phyloP scores from a whole-genome alignment of 2,888 invertebrate species.

The Calephelis perditalis region DNA sequence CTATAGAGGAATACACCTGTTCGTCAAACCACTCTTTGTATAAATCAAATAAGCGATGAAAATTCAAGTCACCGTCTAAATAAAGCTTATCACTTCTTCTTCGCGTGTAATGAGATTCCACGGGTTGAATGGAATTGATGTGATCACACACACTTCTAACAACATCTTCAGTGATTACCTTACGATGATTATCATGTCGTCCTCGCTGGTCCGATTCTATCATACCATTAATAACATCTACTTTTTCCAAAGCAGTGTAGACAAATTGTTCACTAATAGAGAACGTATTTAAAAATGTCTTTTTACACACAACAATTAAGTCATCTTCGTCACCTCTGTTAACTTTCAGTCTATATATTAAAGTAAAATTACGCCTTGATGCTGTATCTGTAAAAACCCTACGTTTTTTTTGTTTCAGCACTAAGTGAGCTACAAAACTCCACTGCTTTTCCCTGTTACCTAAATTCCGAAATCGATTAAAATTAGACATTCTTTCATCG shows the following conservation, averaged over 20 bases:
- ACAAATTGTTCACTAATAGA: constrained; percentile 1
- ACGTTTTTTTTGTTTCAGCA: background rate
- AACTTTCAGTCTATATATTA: constrained; percentile 4
- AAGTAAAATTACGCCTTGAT: constrained; percentile 4
- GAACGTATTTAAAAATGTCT: constrained; percentile 1
- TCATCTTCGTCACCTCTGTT: background rate
- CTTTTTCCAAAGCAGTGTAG: constrained; percentile 1
- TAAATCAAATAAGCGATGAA: background rate
- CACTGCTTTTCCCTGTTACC: constrained; percentile 3
- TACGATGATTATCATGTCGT: constrained; percentile 9
- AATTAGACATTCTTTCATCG: background rate
- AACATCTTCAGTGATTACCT: constrained; percentile 13
- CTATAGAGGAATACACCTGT: background rate
- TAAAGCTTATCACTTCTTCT: constrained; percentile 3
- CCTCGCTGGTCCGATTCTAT: constrained; percentile 1
- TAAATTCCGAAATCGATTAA: background rate
- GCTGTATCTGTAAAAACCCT: background rate
- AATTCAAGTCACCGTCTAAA: background rate
- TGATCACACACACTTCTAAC: constrained; percentile 26
- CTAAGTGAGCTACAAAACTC: background rate
- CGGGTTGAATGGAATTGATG: constrained; percentile 20
- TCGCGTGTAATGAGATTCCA: constrained; percentile 21
- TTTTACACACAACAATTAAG: background rate
- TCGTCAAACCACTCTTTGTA: background rate
- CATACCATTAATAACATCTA: background rate